A percentile compares a stretch with the other conserved stretches of the same genome.
Evolutionary conservation across 53 echinoderm and acorn worm genomes (phyloP).

Genomic region (Holothuria scabra): DNA sequence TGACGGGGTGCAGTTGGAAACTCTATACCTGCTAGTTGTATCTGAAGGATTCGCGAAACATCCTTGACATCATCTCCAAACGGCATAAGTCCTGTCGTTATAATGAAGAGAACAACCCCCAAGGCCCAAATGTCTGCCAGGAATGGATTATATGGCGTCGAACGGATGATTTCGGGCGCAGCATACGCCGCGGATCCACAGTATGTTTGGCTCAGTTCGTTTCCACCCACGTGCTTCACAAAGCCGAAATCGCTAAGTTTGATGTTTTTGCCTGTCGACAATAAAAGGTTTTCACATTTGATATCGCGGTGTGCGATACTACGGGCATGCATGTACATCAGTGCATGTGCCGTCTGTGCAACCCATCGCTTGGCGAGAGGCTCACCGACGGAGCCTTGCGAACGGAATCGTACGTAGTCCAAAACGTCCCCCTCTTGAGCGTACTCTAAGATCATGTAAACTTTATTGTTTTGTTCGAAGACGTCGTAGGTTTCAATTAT

Average conservation of each 20-base stretch:
- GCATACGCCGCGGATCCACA: conserved; percentile 99
- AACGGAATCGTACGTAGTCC: conserved; percentile 68
- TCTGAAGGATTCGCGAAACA: conserved; percentile 71
- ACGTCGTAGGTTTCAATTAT: conserved; percentile 77
- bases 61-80: conserved; percentile 89
- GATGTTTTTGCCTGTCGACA: conserved; percentile 63
- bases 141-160: conserved; percentile 71
- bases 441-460: conserved; percentile 82
- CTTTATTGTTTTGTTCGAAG: conserved; percentile 77
- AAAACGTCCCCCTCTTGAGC: conserved; percentile 82
- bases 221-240: conserved; percentile 37
- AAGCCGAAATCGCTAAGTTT: conserved; percentile 94
- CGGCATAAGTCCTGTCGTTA: conserved; percentile 84
- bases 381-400: conserved; percentile 72
- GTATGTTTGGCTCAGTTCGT: conserved; percentile 76
- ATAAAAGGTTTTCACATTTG: conserved; percentile 91
- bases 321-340: conserved; percentile 77
- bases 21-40: conserved; percentile 64
- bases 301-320: conserved; percentile 77
- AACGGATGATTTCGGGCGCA: conserved; percentile 88
- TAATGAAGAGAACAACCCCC: conserved; percentile 84
- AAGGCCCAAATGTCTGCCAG: conserved; percentile 82
- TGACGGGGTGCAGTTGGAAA: conserved; percentile 47
- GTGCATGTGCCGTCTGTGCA: conserved; percentile 64
- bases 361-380: conserved; percentile 65